Conservation (phyloP, 2,888 invertebrate genomes). For the Pandemis heparana region DNA sequence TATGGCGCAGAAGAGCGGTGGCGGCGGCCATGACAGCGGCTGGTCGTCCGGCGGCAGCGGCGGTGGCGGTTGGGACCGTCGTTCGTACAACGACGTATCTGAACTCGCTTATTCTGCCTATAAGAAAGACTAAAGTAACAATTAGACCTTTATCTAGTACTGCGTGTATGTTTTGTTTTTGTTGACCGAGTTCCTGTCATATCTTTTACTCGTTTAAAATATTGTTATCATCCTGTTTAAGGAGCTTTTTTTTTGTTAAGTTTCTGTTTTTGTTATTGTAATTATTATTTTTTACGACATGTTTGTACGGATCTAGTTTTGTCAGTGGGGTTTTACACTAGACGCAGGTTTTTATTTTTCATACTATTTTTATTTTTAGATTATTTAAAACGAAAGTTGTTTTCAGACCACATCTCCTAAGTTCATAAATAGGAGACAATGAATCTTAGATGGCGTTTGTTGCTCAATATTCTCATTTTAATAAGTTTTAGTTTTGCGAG, state of each 20-base stretch:
- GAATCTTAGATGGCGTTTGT: neutral
- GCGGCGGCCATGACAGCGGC: conserved; percentile 82
- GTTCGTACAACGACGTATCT: conserved; percentile 83
- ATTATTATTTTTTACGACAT: neutral
- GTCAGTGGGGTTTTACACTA: too few relatives aligned
- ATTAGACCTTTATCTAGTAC: neutral
- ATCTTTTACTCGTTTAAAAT: neutral
- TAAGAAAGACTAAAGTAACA: conserved; percentile 60
- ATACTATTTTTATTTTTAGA: neutral
- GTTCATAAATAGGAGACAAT: neutral
- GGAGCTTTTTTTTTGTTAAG: neutral
- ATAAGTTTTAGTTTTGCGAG: conserved; percentile 11
- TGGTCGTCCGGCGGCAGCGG: conserved; percentile 81
- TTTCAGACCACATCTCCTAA: neutral
- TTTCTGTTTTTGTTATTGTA: neutral
- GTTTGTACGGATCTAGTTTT: neutral
- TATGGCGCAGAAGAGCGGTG: conserved; percentile 88
- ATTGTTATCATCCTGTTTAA: neutral
- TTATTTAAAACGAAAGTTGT: neutral
- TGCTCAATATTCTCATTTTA: conserved; percentile 3
- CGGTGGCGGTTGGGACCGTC: conserved; percentile 89
- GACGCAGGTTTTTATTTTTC: neutral
- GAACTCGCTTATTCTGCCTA: conserved; percentile 91
- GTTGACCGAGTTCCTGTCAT: neutral
- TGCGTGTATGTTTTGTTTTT: neutral